These are phyloP conservation scores for Coelopa frigida DNA, from an alignment of 1,140 invertebrate genomes.

Conservation along the genomic window DNA sequence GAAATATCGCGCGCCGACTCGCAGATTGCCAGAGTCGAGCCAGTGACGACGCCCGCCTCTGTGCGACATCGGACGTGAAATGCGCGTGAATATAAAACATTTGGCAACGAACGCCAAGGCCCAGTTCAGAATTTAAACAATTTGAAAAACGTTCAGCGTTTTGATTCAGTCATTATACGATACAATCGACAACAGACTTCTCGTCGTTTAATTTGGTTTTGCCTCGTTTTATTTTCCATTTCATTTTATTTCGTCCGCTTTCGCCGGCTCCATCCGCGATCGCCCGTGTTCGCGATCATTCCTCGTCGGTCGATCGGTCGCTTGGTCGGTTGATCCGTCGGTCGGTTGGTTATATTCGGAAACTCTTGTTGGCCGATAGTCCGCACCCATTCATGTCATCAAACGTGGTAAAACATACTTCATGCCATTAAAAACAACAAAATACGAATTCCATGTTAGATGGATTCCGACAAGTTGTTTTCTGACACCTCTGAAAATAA, in stretches of 20 bases:
- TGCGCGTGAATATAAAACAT: neutral
- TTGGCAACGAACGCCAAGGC: neutral
- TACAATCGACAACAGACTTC: slow-evolving; percentile 9
- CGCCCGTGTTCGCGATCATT: no score
- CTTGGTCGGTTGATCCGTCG: no score
- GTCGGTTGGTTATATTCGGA: no score
- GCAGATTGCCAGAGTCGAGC: neutral
- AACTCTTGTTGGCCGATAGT: slow-evolving; percentile 1
- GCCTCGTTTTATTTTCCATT: no score
- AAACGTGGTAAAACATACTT: slow-evolving; percentile 44
- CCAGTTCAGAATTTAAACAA: neutral
- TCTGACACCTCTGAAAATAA: slow-evolving; percentile 40
- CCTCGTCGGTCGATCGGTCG: no score
- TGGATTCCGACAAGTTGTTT: slow-evolving; percentile 45
- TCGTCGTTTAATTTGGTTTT: no score
- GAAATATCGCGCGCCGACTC: slow-evolving; percentile 5
- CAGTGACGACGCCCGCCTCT: slow-evolving; percentile 2
- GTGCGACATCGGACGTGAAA: neutral
- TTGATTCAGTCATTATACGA: slow-evolving; percentile 8
- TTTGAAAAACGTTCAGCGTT: slow-evolving; percentile 8
- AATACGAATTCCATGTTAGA: slow-evolving; percentile 45
- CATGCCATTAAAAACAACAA: slow-evolving; percentile 38
- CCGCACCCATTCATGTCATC: slow-evolving; percentile 44
- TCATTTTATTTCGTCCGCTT: no score
- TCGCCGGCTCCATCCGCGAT: no score